These are phyloP conservation scores for Melitaea cinxia DNA, from an alignment of 1,140 invertebrate species.

Conservation along the genomic window DNA sequence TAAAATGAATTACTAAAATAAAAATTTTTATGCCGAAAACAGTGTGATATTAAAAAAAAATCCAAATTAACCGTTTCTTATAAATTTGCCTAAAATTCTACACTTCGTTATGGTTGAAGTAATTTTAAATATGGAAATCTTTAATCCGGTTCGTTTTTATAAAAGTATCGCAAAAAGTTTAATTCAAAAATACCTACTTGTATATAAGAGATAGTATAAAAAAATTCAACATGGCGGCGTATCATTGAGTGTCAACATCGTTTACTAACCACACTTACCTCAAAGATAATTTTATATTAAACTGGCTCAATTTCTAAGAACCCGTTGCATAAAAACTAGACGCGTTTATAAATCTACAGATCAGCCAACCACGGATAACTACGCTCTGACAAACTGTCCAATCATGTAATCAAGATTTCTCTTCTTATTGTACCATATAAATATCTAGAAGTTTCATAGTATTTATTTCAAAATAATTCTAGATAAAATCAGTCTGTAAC, in stretches of 20 bases:
- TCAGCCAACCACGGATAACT: constrained; percentile 14
- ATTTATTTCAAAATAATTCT: too few relatives aligned
- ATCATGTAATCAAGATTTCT: constrained; percentile 18
- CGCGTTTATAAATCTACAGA: constrained; percentile 9
- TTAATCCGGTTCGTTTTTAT: not conserved
- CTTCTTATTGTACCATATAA: constrained; percentile 8
- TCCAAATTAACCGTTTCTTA: not conserved
- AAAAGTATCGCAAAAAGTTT: not conserved
- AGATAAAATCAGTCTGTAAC: too few relatives aligned
- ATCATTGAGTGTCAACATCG: constrained; percentile 1
- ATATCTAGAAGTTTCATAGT: constrained; percentile 11
- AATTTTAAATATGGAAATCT: not conserved
- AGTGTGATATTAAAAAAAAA: too few relatives aligned
- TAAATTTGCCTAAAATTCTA: not conserved
- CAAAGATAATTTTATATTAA: constrained; percentile 12
- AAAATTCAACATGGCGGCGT: not conserved
- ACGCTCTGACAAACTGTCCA: constrained; percentile 17
- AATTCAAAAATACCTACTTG: not conserved
- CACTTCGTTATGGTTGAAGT: not conserved
- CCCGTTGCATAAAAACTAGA: constrained; percentile 17
- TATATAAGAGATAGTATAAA: not conserved
- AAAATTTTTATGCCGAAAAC: too few relatives aligned
- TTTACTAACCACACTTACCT: constrained; percentile 8
- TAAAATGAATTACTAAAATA: too few relatives aligned
- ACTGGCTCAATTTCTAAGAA: constrained; percentile 12